Evolutionary conservation across 2,113 vertebrate species (phyloP), one percentile per base, ranked within the genome.

Genomic region (Otis tarda): DNA sequence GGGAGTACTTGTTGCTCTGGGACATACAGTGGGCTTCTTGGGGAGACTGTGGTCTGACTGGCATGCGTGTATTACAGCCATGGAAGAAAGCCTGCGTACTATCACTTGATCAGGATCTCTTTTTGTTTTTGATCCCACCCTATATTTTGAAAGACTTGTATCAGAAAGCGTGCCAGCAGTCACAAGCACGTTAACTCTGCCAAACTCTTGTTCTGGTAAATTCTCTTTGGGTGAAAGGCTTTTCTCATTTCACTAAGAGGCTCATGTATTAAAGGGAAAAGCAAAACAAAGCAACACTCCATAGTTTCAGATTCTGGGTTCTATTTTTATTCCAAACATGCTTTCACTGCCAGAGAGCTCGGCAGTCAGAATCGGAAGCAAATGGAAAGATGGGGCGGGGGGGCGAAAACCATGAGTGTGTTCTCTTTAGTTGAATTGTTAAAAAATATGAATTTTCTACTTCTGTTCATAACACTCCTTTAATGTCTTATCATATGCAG

Each of bases 291-390:
- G 52, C 24, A 73, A 75, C 53, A 41, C 14, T 21, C 0, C 4
- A 24, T 50, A 81, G 71, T 74, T 94, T 90, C 43, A 81, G 57
- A 89, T 71, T 59, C 37, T 69, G 68, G 33, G 30, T 60, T 95
- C 81, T 91, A 9, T 35, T 95, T 95, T 96, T 94, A 74, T 57
- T 92, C 71, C 64, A 91, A 89, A 77, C 4, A 1, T 69, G 23
- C 35, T 87, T 88, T 91, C 15, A 2, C 28, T 95, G 91, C 71
- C 91, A 90, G 81, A 89, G 56, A 69, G 14, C 57, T 50, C 65
- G 79, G 61, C 18, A n/a, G 70, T 27, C 22, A 33, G 60, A 93
- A 85, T 87, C 5, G 2, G 49, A 95, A 92, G 84, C 68, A 91
- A 95, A 90, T 19, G 28, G 17, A 25, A 75, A 88, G 77, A 78